Evolutionary conservation across 1,140 invertebrate genomes (phyloP).

Genomic region (Coelopa frigida): DNA sequence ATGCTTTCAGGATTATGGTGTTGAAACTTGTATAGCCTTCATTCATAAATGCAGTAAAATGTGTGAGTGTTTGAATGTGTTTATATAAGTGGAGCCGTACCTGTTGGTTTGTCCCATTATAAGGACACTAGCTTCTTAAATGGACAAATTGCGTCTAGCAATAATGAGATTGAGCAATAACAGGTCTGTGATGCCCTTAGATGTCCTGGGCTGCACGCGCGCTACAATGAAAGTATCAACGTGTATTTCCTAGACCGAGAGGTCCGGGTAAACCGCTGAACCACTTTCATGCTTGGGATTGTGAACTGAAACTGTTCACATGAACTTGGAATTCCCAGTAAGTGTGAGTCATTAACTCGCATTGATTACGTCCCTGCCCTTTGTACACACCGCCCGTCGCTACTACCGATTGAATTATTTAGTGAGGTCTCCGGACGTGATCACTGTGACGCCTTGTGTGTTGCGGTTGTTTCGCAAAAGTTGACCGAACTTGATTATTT

Average conservation of each 20-base stretch:
- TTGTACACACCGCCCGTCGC: slow-evolving; percentile 82
- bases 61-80: too few relatives aligned
- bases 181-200: slow-evolving; percentile 16
- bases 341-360: too few relatives aligned
- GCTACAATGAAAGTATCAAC: slow-evolving; percentile 17
- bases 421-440: slow-evolving; percentile 8
- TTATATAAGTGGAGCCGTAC: background rate
- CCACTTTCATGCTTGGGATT: slow-evolving; percentile 73
- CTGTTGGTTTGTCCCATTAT: background rate
- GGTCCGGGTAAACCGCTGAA: slow-evolving; percentile 69
- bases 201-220: slow-evolving; percentile 16
- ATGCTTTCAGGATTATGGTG: too few relatives aligned
- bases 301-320: slow-evolving; percentile 72
- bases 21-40: too few relatives aligned
- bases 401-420: slow-evolving; percentile 74
- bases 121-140: slow-evolving; percentile 1
- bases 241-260: slow-evolving; percentile 55
- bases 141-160: slow-evolving; percentile 9
- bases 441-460: slow-evolving; percentile 7
- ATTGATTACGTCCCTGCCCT: slow-evolving; percentile 79
- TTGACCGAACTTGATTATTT: slow-evolving; percentile 11
- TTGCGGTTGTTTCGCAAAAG: slow-evolving; percentile 10
- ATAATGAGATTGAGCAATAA: slow-evolving; percentile 16
- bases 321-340: too few relatives aligned
- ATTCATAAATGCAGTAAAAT: too few relatives aligned